phyloP scores from a whole-genome alignment of 1,140 invertebrate genomes.

The Triops longicaudatus region DNA sequence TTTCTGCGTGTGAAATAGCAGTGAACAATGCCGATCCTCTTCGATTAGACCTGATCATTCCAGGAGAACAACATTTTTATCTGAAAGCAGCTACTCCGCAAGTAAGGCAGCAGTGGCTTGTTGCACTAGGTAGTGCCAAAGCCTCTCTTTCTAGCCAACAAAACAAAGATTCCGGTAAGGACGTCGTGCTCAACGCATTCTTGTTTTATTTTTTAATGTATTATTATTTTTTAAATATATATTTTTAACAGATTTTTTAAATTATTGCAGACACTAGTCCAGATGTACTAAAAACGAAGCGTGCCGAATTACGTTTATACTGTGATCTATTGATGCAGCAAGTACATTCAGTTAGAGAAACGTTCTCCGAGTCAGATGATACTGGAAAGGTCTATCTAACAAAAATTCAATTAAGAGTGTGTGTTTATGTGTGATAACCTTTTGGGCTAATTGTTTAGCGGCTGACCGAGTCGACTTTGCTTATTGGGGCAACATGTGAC shows the following conservation, averaged over 20 bases:
- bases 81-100: conserved; percentile 61
- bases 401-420: not conserved
- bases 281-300: conserved; percentile 58
- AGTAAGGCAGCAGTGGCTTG: conserved; percentile 69
- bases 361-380: conserved; percentile 49
- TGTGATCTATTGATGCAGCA: conserved; percentile 77
- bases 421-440: conserved; percentile 9
- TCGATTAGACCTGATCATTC: conserved; percentile 66
- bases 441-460: conserved; percentile 44
- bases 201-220: not conserved
- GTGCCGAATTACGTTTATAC: conserved; percentile 66
- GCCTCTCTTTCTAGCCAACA: conserved; percentile 52
- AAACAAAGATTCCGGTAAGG: conserved; percentile 41
- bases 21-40: conserved; percentile 61
- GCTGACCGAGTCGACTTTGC: conserved; percentile 62
- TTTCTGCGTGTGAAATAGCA: conserved; percentile 72
- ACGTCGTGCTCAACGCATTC: conserved; percentile 8
- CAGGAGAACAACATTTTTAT: conserved; percentile 72
- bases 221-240: not conserved
- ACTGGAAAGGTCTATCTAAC: conserved; percentile 51
- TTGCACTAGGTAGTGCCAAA: conserved; percentile 69
- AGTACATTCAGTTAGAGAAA: conserved; percentile 65
- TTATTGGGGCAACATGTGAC: conserved; percentile 68
- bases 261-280: conserved; percentile 33
- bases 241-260: not conserved